Evolutionary conservation across 92 coral and sea anemone genomes (phyloP), one percentile per base, ranked within the genome.

Genomic region (Epizoanthus stellaris): DNA sequence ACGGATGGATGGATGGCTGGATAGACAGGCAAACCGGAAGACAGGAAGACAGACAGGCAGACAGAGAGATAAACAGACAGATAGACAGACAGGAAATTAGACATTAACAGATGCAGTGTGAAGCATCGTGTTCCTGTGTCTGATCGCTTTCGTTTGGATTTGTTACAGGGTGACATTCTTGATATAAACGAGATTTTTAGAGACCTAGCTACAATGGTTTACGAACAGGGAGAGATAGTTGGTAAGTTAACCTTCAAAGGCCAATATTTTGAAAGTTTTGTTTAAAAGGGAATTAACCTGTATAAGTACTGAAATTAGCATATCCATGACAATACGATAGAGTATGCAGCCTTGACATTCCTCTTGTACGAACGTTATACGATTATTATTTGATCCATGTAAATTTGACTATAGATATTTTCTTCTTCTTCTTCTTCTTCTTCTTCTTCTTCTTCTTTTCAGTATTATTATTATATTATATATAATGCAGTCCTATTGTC

Each of bases 161-260:
- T n/a, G n/a, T 61, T 77, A 61, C 80, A 88, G 91, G 85, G 87
- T 42, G 91, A 88, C 60, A 72, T 88, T 58, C 80, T 88, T 34
- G 91, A 88, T 58, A 82, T 88, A 19, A 88, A 88, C 73, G 91
- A 88, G 60, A 88, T 88, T 67, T 88, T 88, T 70, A 85, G 87
- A 75, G 91, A 88, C 68, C 81, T 88, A 54, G 91, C 91, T 19
- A 62, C 80, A 4, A 88, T 88, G 61, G 91, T 88, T 0, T 75
- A 88, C 38, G 88, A 88, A 20, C 91, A 88, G 58, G 91, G 91
- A 40, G 91, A 88, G 61, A 86, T 88, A 23, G 66, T 88, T 12
- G 91, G 91, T 88, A 61, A 82, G 91, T 67, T 67, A 15, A 6
- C 42, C 4, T 23, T 47, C 19, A 65, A 65, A 3, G 9, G 70